phyloP scores from a whole-genome alignment of 2,888 invertebrate genomes.

The Disparrhopalites patrizii region DNA sequence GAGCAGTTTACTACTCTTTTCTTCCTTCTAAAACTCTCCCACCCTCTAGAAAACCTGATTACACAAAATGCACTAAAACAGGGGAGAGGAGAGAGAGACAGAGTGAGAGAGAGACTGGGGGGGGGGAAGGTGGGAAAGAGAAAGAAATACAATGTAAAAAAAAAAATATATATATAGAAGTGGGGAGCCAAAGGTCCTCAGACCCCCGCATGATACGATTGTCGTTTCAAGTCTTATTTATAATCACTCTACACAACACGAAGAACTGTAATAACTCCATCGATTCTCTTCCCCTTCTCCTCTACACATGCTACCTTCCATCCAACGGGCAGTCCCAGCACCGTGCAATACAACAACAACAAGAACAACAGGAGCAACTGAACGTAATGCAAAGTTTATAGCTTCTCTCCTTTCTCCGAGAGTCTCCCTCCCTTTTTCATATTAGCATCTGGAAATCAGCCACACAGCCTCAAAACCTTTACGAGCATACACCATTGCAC shows the following conservation, averaged over 20 bases:
- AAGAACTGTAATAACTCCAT: constrained; percentile 37
- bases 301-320: background rate
- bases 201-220: constrained; percentile 33
- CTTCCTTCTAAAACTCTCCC: too few species aligned
- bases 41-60: background rate
- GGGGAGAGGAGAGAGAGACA: too few species aligned
- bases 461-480: background rate
- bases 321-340: background rate
- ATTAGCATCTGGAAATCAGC: constrained; percentile 1
- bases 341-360: background rate
- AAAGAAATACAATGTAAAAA: too few species aligned
- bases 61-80: background rate
- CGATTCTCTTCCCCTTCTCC: constrained; percentile 25
- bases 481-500: background rate
- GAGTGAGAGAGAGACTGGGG: too few species aligned
- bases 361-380: background rate
- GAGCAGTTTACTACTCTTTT: background rate
- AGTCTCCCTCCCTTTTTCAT: background rate
- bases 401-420: too few species aligned
- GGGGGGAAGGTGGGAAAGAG: too few species aligned
- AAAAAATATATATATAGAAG: too few species aligned
- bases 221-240: constrained; percentile 37
- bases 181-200: constrained; percentile 5
- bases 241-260: constrained; percentile 36
- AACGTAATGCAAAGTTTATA: background rate